Conservation (phyloP, 2,113 vertebrate species). For the Hemiscyllium ocellatum region DNA sequence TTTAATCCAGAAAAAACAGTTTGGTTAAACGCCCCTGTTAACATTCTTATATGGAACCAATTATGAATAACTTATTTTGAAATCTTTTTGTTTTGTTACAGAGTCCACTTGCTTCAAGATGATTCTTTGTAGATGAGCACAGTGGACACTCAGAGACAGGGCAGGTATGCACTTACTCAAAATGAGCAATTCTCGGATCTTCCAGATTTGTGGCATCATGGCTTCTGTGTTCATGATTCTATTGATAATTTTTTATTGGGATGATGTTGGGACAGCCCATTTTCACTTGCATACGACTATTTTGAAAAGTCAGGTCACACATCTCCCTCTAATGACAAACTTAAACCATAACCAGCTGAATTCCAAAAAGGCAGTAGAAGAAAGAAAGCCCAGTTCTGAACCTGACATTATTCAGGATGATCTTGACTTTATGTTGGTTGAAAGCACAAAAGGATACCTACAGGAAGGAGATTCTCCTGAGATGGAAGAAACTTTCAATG, state of each 20-base stretch:
- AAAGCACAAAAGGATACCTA: conserved; percentile 5
- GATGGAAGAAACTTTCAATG: background rate
- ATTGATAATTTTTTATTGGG: conserved; percentile 94
- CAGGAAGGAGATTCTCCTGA: background rate
- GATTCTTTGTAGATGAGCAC: conserved; percentile 10
- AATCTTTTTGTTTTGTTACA: conserved; percentile 7
- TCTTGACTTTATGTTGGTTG: background rate
- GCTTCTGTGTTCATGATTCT: conserved; percentile 86
- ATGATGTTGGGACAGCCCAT: conserved; percentile 77
- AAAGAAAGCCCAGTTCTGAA: background rate
- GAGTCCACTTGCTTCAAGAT: background rate
- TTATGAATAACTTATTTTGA: background rate
- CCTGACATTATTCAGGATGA: background rate
- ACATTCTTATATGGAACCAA: background rate
- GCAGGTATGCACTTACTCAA: conserved; percentile 44
- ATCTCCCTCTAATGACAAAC: conserved; percentile 44
- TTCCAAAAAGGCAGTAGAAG: background rate
- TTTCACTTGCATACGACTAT: conserved; percentile 76
- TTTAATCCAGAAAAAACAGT: background rate
- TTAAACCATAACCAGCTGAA: background rate
- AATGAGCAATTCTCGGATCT: conserved; percentile 82
- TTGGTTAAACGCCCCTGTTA: background rate
- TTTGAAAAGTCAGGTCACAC: conserved; percentile 62
- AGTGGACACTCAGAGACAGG: background rate
- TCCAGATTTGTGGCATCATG: conserved; percentile 78